Base-by-base conservation (phyloP, 1,140 invertebrate species). In the Bicyclus anynana region DNA sequence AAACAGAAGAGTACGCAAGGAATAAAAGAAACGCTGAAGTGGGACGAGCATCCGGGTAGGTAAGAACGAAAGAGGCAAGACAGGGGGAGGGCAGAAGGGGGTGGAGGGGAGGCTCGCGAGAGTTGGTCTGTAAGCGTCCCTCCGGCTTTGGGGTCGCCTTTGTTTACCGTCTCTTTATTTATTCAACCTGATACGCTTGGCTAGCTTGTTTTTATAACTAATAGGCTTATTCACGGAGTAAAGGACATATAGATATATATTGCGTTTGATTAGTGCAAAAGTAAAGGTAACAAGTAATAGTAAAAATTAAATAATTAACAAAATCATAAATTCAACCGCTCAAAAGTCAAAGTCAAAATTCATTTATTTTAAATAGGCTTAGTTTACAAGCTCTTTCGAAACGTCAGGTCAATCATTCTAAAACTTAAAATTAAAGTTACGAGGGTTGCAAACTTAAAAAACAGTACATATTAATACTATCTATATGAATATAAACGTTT, bases 21-120 rank as follows among this genome's bases (percentile, higher is more conserved):
- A 81, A 86, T 84, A 84, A 86, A 84, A 84, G 81, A 81, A 83
- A 86, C 69, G 62, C 60, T 83, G 67, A 77, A 86, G 83, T 84
- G 80, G 81, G 78, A 79, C 69, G 80, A 85, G 82, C 80, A 76
- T 66, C 75, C 74, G 68, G 72, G 72, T 67, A 71, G 62, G 68
- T 55, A 67, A 75, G 74, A 74, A 59, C 54, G 49, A 62, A 50
- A 33, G 56, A 58, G 56, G 48, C 40, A 61, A 50, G 75, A 72
- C 68, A 72, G 21, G 29, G 37, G 60, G 52, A 26, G 63, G 65
- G 55, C 40, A 35, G 10, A 42, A 27, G 21, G 51, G 38, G 44
- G 42, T 40, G 29, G 52, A 51, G 57, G 51, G 40, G 26, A 40
- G 52, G 46, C 72, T 61, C 69, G 46, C 53, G 68, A 65, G 75